These are phyloP conservation scores for Thalassophryne amazonica DNA, from an alignment of 2,797 vertebrate genomes.

Conservation along the genomic window DNA sequence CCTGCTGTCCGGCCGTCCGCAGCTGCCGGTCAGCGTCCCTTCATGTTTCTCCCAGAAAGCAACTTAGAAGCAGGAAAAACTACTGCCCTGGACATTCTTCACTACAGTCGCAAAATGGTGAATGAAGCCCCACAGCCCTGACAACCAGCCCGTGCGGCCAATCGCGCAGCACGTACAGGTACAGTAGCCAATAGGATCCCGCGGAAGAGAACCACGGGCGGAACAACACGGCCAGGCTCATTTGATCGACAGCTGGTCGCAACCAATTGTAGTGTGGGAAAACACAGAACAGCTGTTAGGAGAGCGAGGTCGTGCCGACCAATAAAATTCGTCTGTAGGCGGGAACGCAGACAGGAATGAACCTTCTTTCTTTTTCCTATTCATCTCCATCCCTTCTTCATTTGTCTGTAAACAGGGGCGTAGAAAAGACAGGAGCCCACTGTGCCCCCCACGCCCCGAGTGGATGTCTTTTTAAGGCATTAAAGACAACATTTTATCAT, in stretches of 20 bases:
- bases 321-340: conserved; percentile 58
- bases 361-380: conserved; percentile 1
- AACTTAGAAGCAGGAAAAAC: conserved; percentile 77
- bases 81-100: conserved; percentile 83
- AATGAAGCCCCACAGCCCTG: conserved; percentile 93
- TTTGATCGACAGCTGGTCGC: conserved; percentile 50
- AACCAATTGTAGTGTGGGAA: conserved; percentile 77
- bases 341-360: conserved; percentile 46
- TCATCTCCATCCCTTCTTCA: conserved; percentile 2
- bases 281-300: conserved; percentile 77
- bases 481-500: background rate
- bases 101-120: conserved; percentile 97
- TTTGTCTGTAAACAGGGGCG: background rate
- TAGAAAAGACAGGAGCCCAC: background rate
- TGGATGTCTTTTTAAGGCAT: background rate
- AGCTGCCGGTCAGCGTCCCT: conserved; percentile 44
- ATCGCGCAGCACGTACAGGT: conserved; percentile 74
- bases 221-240: conserved; percentile 56
- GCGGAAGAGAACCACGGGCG: conserved; percentile 46
- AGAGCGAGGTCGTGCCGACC: conserved; percentile 74
- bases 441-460: background rate
- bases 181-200: conserved; percentile 79
- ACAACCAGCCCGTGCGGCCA: conserved; percentile 85
- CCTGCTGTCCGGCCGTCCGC: conserved; percentile 51
- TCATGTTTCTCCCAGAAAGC: conserved; percentile 70